Conservation (phyloP, 1,140 invertebrate genomes). For the Solenopsis fugax region DNA sequence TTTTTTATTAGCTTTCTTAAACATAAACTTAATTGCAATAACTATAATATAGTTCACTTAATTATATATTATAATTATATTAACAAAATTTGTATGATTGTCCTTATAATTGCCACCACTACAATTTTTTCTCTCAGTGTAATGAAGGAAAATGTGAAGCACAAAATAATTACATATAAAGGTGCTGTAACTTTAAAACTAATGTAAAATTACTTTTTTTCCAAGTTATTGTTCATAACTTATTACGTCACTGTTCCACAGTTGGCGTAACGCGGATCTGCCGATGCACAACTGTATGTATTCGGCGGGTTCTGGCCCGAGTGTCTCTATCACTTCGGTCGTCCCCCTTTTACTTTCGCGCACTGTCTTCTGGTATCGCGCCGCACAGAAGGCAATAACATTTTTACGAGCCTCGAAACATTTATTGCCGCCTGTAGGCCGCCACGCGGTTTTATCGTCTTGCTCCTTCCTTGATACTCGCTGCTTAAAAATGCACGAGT, state of each 20-base stretch:
- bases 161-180: not conserved
- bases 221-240: not conserved
- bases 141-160: not conserved
- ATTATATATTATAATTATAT: too few species aligned
- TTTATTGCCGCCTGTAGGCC: slow-evolving; percentile 83
- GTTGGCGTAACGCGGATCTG: slow-evolving; percentile 18
- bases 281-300: not conserved
- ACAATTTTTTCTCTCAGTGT: too few species aligned
- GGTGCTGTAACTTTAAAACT: not conserved
- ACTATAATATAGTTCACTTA: too few species aligned
- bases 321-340: slow-evolving; percentile 39
- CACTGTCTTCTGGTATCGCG: slow-evolving; percentile 72
- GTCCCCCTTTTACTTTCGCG: slow-evolving; percentile 59
- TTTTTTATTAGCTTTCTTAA: too few species aligned
- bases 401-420: slow-evolving; percentile 86
- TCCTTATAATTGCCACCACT: too few species aligned
- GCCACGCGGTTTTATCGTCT: slow-evolving; percentile 78
- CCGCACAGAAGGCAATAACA: slow-evolving; percentile 82
- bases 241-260: slow-evolving; percentile 13
- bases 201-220: not conserved
- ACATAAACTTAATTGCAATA: too few species aligned
- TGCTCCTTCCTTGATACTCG: slow-evolving; percentile 71
- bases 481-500: slow-evolving; percentile 78
- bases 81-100: too few species aligned
- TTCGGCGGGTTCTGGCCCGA: slow-evolving; percentile 30